These are phyloP conservation scores for Chlorodrepanis virens DNA, from an alignment of 2,113 vertebrate genomes.

Conservation along the genomic window DNA sequence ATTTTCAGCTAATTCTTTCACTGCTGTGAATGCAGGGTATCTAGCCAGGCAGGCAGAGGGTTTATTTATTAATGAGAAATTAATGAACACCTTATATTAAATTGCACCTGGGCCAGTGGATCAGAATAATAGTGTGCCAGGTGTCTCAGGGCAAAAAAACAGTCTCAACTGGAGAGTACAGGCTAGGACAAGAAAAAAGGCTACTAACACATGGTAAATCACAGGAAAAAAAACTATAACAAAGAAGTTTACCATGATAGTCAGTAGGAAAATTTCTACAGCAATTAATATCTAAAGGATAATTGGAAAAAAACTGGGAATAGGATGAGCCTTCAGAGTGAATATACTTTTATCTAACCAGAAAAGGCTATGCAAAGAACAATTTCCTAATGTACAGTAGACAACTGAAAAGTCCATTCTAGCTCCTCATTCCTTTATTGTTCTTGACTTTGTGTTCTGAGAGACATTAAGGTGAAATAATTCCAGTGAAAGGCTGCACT, in stretches of 20 bases:
- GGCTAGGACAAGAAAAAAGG: background rate
- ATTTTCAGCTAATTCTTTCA: background rate
- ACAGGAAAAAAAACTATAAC: background rate
- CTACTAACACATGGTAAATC: background rate
- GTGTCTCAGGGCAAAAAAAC: background rate
- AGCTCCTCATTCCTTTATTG: background rate
- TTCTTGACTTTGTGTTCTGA: background rate
- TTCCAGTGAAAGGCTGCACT: background rate
- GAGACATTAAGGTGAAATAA: background rate
- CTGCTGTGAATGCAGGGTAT: background rate
- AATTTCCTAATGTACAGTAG: background rate
- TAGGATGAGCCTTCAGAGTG: background rate
- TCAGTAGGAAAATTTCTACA: background rate
- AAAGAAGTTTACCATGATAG: background rate
- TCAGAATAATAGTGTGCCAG: background rate
- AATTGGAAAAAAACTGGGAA: background rate
- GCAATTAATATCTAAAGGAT: background rate
- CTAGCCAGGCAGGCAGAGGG: background rate
- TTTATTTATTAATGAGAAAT: background rate
- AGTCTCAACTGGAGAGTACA: background rate
- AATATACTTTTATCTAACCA: background rate
- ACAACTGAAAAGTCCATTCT: background rate
- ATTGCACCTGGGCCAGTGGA: background rate
- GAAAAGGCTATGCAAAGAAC: background rate
- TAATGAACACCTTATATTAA: background rate